Base-by-base conservation (phyloP, 2,797 vertebrate species). In the Pterois miles region DNA sequence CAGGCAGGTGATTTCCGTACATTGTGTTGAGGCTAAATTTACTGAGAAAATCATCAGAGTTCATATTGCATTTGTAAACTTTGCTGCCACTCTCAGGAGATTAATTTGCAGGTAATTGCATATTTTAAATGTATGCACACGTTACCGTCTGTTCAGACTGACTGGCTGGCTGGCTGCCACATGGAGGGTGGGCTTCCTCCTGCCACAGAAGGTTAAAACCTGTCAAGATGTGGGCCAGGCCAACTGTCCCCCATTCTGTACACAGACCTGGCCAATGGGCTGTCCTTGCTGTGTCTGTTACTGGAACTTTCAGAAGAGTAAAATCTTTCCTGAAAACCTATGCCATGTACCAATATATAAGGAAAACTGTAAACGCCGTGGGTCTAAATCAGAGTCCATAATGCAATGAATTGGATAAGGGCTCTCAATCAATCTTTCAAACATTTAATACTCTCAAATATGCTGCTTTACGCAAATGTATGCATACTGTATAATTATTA, bases 201-300 rank as follows among this genome's bases (percentile, higher is more conserved):
- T 88, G 85, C 86, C 62, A 73, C 78, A 75, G 84, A 82, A 92
- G 83, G 90, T 92, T 87, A 87, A 91, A 85, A 84, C 78, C 76
- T 89, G 87, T 89, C 86, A 90, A 27, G 63, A 70, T 81, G 58
- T 65, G 80, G 74, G 75, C 73, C 74, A 82, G 66, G 74, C 83
- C 88, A 88, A 90, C 88, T 90, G 91, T 88, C 81, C 78, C n/a
- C 70, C 76, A 74, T 76, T 90, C 76, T 89, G 87, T 46, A 71
- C 57, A 66, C n/a, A 29, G 36, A 70, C 65, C 57, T 23, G 69
- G 80, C 76, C 80, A 72, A 36, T 46, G 59, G 77, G 60, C 78
- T 65, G 81, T 65, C 65, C 78, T 87, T 86, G 63, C 78, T 71
- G 40, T 20, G 46, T 82, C 74, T 81, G 67, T 73, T 57, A 54